Evolutionary conservation across 2,797 vertebrate species (phyloP), one percentile per base, ranked within the genome.

Genomic region (Onychomys torridus): DNA sequence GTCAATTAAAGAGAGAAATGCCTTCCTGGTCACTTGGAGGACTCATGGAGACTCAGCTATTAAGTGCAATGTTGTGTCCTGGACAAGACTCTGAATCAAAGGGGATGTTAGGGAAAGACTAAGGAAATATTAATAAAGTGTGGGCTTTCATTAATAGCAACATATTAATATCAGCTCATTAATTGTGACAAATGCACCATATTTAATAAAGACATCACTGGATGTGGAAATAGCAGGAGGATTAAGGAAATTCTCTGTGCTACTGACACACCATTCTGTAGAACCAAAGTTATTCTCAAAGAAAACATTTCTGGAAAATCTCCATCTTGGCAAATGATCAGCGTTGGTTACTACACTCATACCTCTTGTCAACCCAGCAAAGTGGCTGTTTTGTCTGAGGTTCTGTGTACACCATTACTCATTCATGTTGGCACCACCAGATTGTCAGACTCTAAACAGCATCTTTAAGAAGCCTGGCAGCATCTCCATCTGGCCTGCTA

Each of bases 401-500:
- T 34, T 57, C 67, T 5, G 0, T 0, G 0, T 6, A n/a, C 77
- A 6, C 17, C 16, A 0, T 76, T n/a, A 84, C 29, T 86, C 79
- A 84, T 21, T 6, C 1, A 1, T 25, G 76, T 63, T 57, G 92
- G 43, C 34, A 8, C 25, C 69, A 5, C 71, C 69, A 76, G 93
- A 69, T 10, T 89, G 90, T 69, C 89, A 79, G 63, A 78, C 17
- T 59, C 90, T 86, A 61, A 78, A 14, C 14, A 63, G 67, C 9
- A 61, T 46, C 83, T 79, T 71, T 69, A 61, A n/a, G 86, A 21
- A 75, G 52, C 5, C 89, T 90, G 79, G 93, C 67, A 82, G 89
- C 82, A 49, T 43, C 84, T 76, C 89, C 86, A 82, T 6, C 37
- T 34, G 40, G 83, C 61, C 93, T 21, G 0, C 43, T 43, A 77